Conservation (phyloP, 2,888 invertebrate genomes). For the Mantis religiosa region DNA sequence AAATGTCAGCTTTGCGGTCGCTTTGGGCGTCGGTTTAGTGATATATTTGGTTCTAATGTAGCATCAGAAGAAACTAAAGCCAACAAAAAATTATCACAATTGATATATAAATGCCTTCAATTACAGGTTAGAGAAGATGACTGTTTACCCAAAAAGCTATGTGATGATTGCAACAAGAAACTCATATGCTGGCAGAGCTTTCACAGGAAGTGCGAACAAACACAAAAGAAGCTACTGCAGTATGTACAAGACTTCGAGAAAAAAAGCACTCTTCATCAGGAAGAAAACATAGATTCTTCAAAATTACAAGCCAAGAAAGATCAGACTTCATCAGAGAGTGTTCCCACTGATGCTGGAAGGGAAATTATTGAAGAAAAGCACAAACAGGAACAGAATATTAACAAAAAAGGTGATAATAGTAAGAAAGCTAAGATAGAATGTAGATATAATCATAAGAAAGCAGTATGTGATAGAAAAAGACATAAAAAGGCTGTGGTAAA, state of each 20-base stretch:
- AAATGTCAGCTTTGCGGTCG: constrained; percentile 15
- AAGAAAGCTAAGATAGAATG: background rate
- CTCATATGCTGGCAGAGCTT: constrained; percentile 11
- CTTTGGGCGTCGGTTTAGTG: background rate
- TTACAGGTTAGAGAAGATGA: constrained; percentile 17
- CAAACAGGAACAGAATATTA: background rate
- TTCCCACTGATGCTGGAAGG: background rate
- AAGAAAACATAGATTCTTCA: background rate
- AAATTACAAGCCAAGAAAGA: background rate
- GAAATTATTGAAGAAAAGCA: background rate
- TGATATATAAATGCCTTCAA: constrained; percentile 10
- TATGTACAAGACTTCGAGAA: background rate
- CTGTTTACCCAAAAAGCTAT: constrained; percentile 19
- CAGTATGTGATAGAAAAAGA: background rate
- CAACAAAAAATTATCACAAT: background rate
- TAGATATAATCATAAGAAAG: background rate
- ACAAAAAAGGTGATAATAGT: background rate
- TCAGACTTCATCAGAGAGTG: background rate
- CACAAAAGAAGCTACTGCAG: constrained; percentile 1
- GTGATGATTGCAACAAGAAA: constrained; percentile 21
- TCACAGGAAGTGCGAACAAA: constrained; percentile 2
- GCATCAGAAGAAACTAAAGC: background rate
- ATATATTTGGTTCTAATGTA: background rate
- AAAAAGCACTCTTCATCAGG: background rate
- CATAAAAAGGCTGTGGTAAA: background rate